These are phyloP conservation scores for Drosophila nikananu DNA, from an alignment of 1,140 invertebrate species.

Conservation along the genomic window DNA sequence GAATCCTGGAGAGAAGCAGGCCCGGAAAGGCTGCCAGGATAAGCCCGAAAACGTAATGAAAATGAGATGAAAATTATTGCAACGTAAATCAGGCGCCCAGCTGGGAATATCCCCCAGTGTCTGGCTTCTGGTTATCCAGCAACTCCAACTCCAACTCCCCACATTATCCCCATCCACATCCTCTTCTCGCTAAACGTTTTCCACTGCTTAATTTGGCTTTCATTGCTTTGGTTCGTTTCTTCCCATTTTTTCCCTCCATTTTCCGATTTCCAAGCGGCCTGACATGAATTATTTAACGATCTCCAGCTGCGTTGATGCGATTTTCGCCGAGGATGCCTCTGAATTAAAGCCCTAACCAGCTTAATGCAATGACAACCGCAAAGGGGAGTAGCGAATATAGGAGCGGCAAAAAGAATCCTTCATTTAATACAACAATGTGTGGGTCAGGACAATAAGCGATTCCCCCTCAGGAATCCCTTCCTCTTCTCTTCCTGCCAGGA, in stretches of 20 bases:
- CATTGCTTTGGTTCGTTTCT: constrained; percentile 69
- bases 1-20: constrained; percentile 14
- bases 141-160: constrained; percentile 22
- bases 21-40: constrained; percentile 31
- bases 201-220: constrained; percentile 82
- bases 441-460: constrained; percentile 63
- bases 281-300: constrained; percentile 83
- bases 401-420: constrained; percentile 48
- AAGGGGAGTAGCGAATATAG: constrained; percentile 10
- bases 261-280: constrained; percentile 45
- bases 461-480: constrained; percentile 7
- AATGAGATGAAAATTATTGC: constrained; percentile 84
- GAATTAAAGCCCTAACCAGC: constrained; percentile 80
- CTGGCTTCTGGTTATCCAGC: constrained; percentile 37
- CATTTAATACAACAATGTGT: constrained; percentile 73
- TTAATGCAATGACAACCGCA: constrained; percentile 71
- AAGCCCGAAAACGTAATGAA: constrained; percentile 72
- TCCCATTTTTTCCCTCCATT: constrained; percentile 20
- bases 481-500: constrained; percentile 29
- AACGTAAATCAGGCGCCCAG: constrained; percentile 79
- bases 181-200: constrained; percentile 67
- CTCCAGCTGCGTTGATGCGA: constrained; percentile 81
- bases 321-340: constrained; percentile 66
- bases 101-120: constrained; percentile 44
- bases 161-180: constrained; percentile 12